phyloP scores from a whole-genome alignment of 2,888 invertebrate species.

The Mesochorus sp. region DNA sequence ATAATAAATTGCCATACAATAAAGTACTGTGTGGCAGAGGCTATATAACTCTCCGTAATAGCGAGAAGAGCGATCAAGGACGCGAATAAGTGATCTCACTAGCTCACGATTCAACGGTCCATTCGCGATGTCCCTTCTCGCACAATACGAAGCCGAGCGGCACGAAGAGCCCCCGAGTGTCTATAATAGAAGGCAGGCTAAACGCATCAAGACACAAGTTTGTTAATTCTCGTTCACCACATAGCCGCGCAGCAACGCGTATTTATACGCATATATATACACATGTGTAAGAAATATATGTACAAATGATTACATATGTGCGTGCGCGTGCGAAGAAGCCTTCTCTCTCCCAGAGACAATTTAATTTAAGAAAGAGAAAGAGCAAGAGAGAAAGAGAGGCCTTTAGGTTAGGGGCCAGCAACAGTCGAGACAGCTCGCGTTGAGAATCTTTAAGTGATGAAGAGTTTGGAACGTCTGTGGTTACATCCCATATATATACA shows the following conservation, averaged over 20 bases:
- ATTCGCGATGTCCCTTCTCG: slow-evolving; percentile 1
- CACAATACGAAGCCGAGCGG: background rate
- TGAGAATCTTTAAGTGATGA: slow-evolving; percentile 59
- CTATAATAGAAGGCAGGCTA: slow-evolving; percentile 26
- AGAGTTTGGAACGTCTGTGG: slow-evolving; percentile 39
- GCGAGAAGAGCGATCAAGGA: slow-evolving; percentile 15
- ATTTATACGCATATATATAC: background rate
- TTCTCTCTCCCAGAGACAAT: slow-evolving; percentile 49
- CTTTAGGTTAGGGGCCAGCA: background rate
- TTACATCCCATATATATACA: slow-evolving; percentile 13
- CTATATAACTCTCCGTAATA: background rate
- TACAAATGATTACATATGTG: background rate
- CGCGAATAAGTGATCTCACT: slow-evolving; percentile 35
- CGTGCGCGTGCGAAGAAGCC: slow-evolving; percentile 35
- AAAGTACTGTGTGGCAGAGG: background rate
- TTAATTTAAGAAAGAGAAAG: slow-evolving; percentile 39
- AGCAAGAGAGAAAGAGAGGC: background rate
- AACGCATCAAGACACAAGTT: slow-evolving; percentile 41
- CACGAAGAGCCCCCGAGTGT: background rate
- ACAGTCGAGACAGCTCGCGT: slow-evolving; percentile 35
- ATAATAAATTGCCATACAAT: background rate
- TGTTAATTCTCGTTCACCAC: slow-evolving; percentile 15
- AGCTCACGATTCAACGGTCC: background rate
- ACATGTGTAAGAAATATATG: too few relatives aligned
- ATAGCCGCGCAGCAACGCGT: slow-evolving; percentile 5